Base-by-base conservation (phyloP, 2,888 invertebrate genomes). In the Ormyrus rosae region DNA sequence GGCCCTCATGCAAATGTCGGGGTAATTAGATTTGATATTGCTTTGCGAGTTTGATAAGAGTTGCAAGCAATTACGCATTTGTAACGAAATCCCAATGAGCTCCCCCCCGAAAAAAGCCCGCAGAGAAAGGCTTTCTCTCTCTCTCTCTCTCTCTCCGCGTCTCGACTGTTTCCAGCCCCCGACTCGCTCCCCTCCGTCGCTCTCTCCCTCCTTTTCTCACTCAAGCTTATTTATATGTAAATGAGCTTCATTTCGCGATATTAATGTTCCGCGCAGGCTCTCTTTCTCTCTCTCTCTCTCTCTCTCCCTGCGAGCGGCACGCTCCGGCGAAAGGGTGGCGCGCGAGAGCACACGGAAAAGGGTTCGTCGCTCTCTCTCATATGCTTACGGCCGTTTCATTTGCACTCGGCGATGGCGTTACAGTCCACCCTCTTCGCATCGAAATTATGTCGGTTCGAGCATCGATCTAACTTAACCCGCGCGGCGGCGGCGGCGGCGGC, bases 181-280 rank as follows among this genome's bases (percentile, higher is more conserved):
- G 19, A n/a, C n/a, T 60, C 73, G 6, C 8, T 74, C 58, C 56
- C 34, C 34, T 77, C 82, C 60, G 56, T 58, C 73, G 46, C 83
- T 58, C 84, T 84, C 82, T 83, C 85, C 82, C 85, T 65, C 85
- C 86, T 83, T 82, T 86, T 87, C 86, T 85, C 88, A 87, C 89
- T 86, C 86, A 87, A 93, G 95, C 95, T 95, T 95, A 95, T 95
- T 95, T 95, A 95, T 95, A 95, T 95, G 95, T 94, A 95, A 95
- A 95, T 95, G 95, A 95, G 95, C 95, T 95, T 95, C 95, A 95
- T 95, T 95, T 95, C 95, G 94, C 94, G 94, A 95, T 95, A 95
- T 95, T 95, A 95, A 95, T 95, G 95, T 94, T 94, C 89, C 88
- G 87, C 85, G 88, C 87, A 86, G 86, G 87, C 86, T 82, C 83